Evolutionary conservation across 2,888 invertebrate species (phyloP).

Genomic region (Tinea semifulvella): DNA sequence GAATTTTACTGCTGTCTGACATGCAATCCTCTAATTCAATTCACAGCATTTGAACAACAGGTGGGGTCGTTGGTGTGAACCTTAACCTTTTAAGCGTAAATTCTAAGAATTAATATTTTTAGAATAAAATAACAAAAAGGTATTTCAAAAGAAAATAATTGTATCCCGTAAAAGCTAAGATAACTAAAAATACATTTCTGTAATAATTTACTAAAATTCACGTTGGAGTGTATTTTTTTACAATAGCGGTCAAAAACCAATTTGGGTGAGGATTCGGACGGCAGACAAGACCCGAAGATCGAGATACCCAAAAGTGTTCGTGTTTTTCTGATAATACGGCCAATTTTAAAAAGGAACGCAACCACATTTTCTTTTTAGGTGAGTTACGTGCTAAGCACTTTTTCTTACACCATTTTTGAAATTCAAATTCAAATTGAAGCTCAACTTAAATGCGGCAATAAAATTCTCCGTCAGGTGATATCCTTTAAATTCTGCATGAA

Average conservation of each 20-base stretch:
- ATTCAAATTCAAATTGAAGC: conserved; percentile 9
- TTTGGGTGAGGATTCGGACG: not conserved
- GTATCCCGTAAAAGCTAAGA: not conserved
- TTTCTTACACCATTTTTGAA: conserved; percentile 9
- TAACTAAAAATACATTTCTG: not conserved
- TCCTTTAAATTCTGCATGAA: too few species aligned
- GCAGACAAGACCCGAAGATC: conserved; percentile 37
- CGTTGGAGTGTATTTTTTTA: conserved; percentile 1
- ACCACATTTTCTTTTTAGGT: conserved; percentile 25
- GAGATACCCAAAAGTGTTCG: conserved; percentile 46
- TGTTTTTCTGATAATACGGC: conserved; percentile 49
- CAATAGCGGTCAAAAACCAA: conserved; percentile 12
- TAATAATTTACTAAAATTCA: not conserved
- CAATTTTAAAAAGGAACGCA: conserved; percentile 35
- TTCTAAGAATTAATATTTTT: not conserved
- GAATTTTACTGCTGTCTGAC: conserved; percentile 50
- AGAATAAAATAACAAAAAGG: too few species aligned
- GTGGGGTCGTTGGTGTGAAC: conserved; percentile 25
- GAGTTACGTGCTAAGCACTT: conserved; percentile 13
- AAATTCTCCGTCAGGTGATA: too few species aligned
- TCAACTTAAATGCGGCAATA: too few species aligned
- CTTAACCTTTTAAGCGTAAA: not conserved
- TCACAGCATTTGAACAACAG: conserved; percentile 35
- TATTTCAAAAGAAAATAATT: not conserved
- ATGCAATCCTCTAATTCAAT: conserved; percentile 62